Percentiles rank a stretch among this genome's conserved stretches.
Conservation (phyloP, 1,140 invertebrate species). For the Rhagoletis zephyria region DNA sequence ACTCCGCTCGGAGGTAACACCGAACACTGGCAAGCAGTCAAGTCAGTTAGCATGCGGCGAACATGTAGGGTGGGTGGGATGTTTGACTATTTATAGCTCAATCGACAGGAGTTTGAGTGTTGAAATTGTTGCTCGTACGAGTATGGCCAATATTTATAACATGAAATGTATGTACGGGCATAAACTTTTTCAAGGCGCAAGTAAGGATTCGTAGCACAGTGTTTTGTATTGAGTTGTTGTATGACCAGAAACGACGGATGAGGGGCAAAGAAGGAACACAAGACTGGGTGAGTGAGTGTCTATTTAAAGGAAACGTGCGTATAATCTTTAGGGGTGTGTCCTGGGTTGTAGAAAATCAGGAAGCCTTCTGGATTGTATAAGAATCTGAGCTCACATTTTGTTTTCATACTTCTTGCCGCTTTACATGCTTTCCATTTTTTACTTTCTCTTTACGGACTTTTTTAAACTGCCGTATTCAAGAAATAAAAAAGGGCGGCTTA, state of each 20-base stretch:
- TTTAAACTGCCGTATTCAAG: too few species aligned
- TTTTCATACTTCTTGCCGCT: background rate
- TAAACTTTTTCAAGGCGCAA: background rate
- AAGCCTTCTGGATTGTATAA: background rate
- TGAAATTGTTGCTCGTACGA: background rate
- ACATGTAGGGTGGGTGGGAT: background rate
- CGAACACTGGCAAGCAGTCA: too few species aligned
- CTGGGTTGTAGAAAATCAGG: background rate
- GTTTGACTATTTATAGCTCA: slow-evolving; percentile 12
- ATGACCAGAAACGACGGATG: background rate
- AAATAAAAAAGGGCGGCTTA: too few species aligned
- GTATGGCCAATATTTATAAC: slow-evolving; percentile 22
- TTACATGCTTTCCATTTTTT: background rate
- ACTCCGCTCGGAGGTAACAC: too few species aligned
- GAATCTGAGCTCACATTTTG: background rate
- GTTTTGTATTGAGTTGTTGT: background rate
- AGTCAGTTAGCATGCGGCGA: background rate
- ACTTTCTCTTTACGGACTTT: background rate
- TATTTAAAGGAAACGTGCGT: background rate
- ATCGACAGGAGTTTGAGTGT: background rate
- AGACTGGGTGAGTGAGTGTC: background rate
- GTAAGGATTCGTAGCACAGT: background rate
- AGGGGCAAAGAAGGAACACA: too few species aligned
- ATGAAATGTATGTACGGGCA: background rate
- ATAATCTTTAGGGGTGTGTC: background rate